A percentile compares a stretch with the other conserved stretches of the same genome.
Conservation (phyloP, 1,140 invertebrate genomes). For the Amphibalanus amphitrite region DNA sequence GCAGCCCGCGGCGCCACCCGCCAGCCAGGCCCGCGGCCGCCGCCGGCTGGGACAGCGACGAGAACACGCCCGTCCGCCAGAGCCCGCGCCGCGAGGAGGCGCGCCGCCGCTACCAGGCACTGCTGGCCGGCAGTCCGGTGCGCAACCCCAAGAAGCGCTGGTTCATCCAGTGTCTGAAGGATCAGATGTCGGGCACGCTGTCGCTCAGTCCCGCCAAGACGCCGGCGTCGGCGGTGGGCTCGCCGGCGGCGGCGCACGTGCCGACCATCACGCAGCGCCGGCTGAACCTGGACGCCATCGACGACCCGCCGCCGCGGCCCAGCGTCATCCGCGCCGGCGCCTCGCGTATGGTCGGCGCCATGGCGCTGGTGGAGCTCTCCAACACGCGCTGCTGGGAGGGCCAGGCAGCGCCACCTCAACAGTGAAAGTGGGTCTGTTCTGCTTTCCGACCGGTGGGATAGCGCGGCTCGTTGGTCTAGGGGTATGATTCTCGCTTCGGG, state of each 20-base stretch:
- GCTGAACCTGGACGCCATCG: neutral
- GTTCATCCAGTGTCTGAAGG: constrained; percentile 5
- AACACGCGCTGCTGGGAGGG: neutral
- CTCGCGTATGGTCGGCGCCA: neutral
- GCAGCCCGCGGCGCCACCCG: neutral
- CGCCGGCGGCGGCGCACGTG: neutral
- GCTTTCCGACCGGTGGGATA: too few species aligned
- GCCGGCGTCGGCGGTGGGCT: neutral
- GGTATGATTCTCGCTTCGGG: neutral
- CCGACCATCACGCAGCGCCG: constrained; percentile 2
- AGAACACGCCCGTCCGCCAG: constrained; percentile 4
- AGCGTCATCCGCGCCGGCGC: neutral
- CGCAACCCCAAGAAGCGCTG: constrained; percentile 5
- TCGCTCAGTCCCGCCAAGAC: constrained; percentile 3
- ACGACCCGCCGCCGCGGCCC: neutral
- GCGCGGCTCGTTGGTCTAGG: neutral
- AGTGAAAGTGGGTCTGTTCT: too few species aligned
- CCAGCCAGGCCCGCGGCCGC: neutral
- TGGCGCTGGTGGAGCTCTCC: neutral
- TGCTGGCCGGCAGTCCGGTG: neutral
- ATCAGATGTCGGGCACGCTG: neutral
- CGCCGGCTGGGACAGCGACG: constrained; percentile 3
- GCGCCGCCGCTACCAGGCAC: constrained; percentile 1
- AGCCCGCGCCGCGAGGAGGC: constrained; percentile 3
- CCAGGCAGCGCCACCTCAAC: too few species aligned